phyloP scores from a whole-genome alignment of 2,113 vertebrate genomes.

The Oreotrochilus melanogaster region DNA sequence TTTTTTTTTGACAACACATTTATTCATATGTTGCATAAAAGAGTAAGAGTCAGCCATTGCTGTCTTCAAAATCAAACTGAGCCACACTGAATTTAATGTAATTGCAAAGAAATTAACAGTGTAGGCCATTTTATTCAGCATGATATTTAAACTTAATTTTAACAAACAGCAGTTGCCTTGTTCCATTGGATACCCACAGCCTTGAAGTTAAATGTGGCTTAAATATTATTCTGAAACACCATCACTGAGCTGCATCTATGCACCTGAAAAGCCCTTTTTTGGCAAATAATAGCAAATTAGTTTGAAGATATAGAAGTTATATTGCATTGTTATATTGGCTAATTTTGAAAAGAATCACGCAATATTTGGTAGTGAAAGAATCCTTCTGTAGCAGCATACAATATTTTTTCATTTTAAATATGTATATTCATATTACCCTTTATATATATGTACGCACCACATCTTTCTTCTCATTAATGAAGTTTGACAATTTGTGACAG shows the following conservation, averaged over 20 bases:
- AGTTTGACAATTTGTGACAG: conserved; percentile 85
- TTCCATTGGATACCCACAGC: background rate
- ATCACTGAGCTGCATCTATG: background rate
- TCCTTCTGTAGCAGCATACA: background rate
- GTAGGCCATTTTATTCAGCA: background rate
- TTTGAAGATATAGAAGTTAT: background rate
- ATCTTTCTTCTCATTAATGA: conserved; percentile 75
- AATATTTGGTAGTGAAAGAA: background rate
- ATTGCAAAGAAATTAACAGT: background rate
- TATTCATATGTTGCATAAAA: background rate
- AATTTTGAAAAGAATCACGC: conserved; percentile 10
- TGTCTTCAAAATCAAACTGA: background rate
- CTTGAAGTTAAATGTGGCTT: background rate
- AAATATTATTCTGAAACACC: background rate
- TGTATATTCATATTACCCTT: conserved; percentile 24
- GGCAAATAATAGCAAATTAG: background rate
- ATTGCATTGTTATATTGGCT: background rate
- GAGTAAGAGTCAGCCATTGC: background rate
- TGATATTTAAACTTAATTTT: background rate
- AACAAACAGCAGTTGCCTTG: background rate
- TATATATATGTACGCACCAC: background rate
- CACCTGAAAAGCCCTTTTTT: background rate
- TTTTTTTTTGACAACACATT: background rate
- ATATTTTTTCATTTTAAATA: background rate
- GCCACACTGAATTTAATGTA: background rate